Conservation (phyloP, 2,888 invertebrate species). For the Dioctria rufipes region DNA sequence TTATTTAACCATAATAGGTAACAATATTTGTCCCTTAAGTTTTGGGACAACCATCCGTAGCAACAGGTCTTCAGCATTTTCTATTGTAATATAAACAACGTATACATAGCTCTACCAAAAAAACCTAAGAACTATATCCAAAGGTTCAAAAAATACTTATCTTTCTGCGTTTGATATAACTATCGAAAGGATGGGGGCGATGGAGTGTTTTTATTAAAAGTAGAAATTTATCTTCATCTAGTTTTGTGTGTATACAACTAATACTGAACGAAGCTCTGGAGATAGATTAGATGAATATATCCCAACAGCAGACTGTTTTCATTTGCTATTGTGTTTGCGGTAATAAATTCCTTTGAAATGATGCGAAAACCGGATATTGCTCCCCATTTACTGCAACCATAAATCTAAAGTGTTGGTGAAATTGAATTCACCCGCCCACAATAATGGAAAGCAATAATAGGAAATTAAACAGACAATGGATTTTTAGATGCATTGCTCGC, state of each 20-base stretch:
- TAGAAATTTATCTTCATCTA: neutral
- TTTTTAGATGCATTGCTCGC: too few species aligned
- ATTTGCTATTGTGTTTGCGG: neutral
- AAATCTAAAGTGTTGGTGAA: conserved; percentile 44
- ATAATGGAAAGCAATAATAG: conserved; percentile 1
- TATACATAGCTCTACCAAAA: neutral
- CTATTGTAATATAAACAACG: too few species aligned
- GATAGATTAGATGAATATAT: neutral
- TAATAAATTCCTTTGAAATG: conserved; percentile 38
- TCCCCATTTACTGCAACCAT: conserved; percentile 27
- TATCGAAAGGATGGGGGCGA: neutral
- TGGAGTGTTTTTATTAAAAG: neutral
- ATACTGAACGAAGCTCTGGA: neutral
- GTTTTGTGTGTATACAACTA: neutral
- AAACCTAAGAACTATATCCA: neutral
- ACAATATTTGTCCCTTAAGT: too few species aligned
- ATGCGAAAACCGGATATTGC: conserved; percentile 33
- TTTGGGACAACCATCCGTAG: too few species aligned
- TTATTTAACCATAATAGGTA: too few species aligned
- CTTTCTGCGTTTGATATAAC: neutral
- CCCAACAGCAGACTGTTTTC: neutral
- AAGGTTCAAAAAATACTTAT: neutral
- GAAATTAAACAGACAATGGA: conserved; percentile 4
- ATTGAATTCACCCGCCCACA: conserved; percentile 17
- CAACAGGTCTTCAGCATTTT: too few species aligned